These are phyloP conservation scores for Cebus imitator DNA, from an alignment of 2,113 vertebrate species.

Conservation along the genomic window DNA sequence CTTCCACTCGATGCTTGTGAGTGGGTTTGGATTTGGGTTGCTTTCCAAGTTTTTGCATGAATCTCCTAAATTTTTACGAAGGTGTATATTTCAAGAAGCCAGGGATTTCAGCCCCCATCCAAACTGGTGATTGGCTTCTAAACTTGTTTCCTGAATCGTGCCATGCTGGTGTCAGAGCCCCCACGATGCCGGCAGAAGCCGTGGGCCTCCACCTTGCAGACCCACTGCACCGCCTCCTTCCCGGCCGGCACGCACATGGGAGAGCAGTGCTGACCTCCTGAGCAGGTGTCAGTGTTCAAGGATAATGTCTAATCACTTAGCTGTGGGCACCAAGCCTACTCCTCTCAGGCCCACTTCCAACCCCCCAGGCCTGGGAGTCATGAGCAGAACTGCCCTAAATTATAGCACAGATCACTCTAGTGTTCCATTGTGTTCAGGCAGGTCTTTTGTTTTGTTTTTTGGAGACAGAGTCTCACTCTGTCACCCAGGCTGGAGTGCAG, in stretches of 20 bases:
- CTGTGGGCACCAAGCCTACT: background rate
- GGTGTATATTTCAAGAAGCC: background rate
- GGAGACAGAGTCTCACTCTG: too few species aligned
- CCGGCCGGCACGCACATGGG: background rate
- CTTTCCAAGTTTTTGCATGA: conserved; percentile 39
- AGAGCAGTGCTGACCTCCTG: background rate
- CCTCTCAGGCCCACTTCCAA: background rate
- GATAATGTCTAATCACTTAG: background rate
- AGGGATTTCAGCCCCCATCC: background rate
- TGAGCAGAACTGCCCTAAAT: background rate
- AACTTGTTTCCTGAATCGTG: background rate
- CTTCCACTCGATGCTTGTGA: conserved; percentile 4
- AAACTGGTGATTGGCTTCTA: background rate
- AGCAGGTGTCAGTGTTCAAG: background rate
- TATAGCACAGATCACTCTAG: rapidly evolving
- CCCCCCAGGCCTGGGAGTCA: background rate
- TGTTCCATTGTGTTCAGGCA: background rate
- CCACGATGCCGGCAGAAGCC: background rate
- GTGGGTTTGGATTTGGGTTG: conserved; percentile 26
- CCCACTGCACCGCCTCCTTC: background rate
- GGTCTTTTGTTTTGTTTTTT: background rate
- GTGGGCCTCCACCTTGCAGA: background rate
- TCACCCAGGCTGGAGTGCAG: too few species aligned
- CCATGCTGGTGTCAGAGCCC: background rate
- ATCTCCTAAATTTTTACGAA: conserved; percentile 4